phyloP scores from a whole-genome alignment of 2,888 invertebrate genomes.

The Clitarchus hookeri region DNA sequence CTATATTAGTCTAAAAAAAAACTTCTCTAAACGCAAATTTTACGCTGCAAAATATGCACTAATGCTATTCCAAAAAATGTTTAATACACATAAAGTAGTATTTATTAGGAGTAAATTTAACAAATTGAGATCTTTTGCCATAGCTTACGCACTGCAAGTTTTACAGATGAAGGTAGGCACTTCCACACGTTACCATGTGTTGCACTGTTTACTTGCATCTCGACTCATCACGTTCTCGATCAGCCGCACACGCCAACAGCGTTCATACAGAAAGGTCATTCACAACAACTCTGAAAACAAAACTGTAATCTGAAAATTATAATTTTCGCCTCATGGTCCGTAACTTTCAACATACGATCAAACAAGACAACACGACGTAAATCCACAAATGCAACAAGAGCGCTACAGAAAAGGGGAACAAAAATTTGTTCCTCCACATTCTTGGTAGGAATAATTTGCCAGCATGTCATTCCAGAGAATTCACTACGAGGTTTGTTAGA shows the following conservation, averaged over 20 bases:
- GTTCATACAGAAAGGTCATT: no score
- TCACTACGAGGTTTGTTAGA: not conserved
- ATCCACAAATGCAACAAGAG: no score
- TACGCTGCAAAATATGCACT: not conserved
- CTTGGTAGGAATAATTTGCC: no score
- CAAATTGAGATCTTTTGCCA: conserved; percentile 8
- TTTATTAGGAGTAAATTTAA: not conserved
- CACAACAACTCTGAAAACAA: no score
- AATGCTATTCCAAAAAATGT: not conserved
- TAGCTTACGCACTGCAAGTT: not conserved
- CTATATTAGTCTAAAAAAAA: not conserved
- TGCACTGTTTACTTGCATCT: not conserved
- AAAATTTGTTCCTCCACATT: no score
- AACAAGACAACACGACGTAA: no score
- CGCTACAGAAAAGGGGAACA: no score
- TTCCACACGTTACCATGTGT: not conserved
- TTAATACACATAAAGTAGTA: not conserved
- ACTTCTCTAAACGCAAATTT: not conserved
- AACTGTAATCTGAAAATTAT: no score
- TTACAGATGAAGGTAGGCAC: not conserved
- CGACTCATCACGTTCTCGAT: no score
- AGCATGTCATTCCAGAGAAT: not conserved
- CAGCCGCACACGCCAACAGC: no score
- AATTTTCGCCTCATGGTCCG: no score
- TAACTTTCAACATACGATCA: no score